Percentiles rank a stretch among this genome's conserved stretches.
These are phyloP conservation scores for Drosophila parvula DNA, from an alignment of 1,140 invertebrate genomes.

Conservation along the genomic window DNA sequence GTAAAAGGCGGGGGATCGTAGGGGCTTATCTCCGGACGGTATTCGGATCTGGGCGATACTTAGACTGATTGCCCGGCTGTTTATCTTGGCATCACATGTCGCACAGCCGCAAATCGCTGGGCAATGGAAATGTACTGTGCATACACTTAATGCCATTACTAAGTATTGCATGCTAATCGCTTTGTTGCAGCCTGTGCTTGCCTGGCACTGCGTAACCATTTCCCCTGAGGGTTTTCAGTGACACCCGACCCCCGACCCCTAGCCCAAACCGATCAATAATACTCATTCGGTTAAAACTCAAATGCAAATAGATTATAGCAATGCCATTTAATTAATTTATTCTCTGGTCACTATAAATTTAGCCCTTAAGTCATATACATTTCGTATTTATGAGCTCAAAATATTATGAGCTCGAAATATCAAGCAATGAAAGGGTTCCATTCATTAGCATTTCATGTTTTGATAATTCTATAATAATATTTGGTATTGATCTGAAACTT, in stretches of 20 bases:
- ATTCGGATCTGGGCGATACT: slow-evolving; percentile 37
- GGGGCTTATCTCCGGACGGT: slow-evolving; percentile 20
- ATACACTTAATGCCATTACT: slow-evolving; percentile 47
- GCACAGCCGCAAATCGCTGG: slow-evolving; percentile 39
- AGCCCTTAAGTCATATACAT: neutral
- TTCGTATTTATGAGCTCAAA: neutral
- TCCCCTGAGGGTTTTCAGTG: slow-evolving; percentile 20
- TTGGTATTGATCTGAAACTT: too few species aligned
- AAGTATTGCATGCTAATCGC: slow-evolving; percentile 46
- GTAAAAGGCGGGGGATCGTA: neutral
- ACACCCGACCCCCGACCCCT: neutral
- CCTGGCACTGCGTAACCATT: slow-evolving; percentile 27
- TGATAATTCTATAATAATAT: too few species aligned
- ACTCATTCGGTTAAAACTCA: slow-evolving; percentile 7
- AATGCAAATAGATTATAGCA: slow-evolving; percentile 26
- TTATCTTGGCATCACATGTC: slow-evolving; percentile 56
- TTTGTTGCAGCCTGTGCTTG: slow-evolving; percentile 44
- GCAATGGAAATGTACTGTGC: slow-evolving; percentile 32
- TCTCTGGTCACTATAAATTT: neutral
- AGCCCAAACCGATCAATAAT: slow-evolving; percentile 20
- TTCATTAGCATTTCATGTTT: neutral
- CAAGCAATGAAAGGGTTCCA: neutral
- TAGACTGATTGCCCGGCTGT: slow-evolving; percentile 49
- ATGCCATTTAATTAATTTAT: slow-evolving; percentile 19
- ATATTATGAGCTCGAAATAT: neutral